Base-by-base conservation (phyloP, 1,140 invertebrate species). In the Rhysida immarginata region DNA sequence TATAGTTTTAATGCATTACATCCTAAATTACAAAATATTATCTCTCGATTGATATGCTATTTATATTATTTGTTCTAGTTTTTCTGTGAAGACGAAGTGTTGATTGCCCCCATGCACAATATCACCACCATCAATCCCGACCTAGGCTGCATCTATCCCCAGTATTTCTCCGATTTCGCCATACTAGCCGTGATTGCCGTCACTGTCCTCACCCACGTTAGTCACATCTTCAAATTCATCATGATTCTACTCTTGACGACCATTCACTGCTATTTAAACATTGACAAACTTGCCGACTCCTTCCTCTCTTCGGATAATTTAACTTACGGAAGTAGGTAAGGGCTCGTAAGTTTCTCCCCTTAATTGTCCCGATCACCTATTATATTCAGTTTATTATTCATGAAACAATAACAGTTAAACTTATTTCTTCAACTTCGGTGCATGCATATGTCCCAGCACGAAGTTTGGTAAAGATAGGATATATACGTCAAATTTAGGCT, bases 121-220 rank as follows among this genome's bases (percentile, higher is more conserved):
- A 58, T 1, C 48, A 23, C 16, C 27, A 26, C 14, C 26, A 55
- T 42, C 50, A 20, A 21, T 26, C 46, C 25, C 13, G 23, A 21
- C 42, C 45, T 14, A 8, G 24, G 23, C 13, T 82, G 80, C 63
- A 73, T 80, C 1, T 82, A 82, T 68, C 83, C 84, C 26, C 82
- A 82, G 20, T 87, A 86, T 66, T 81, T 84, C 64, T 79, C 78
- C 42, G 80, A 82, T 67, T 80, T 82, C 63, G 74, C 74, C 43
- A 77, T 84, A n/a, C 67, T 87, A 25, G 78, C 81, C 29, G 66
- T 87, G 26, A 71, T 86, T 35, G 81, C 78, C 0, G 76, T 82
- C 18, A 79, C 84, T 2, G 77, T 86, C 60, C 78, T 85, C 50
- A 79, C 81, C 0, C 83, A 85, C 59, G 70, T 85, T 20, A 80